Conservation (phyloP, 2,888 invertebrate species). For the Malthinus seriepunctatus region DNA sequence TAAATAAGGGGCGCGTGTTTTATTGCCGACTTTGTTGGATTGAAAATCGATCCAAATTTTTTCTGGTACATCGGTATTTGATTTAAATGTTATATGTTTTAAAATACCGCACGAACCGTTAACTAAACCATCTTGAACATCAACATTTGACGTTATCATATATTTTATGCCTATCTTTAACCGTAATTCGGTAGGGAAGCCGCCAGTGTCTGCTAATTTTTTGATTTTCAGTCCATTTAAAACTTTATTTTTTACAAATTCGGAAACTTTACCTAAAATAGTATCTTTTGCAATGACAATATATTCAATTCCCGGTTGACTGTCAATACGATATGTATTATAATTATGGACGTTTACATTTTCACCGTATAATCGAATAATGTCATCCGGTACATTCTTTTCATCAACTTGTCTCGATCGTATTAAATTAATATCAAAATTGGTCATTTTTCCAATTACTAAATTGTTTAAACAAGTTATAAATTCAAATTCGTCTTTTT, state of each 20-base stretch:
- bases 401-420: not conserved
- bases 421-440: not conserved
- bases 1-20: not conserved
- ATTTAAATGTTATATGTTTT: not conserved
- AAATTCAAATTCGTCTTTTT: not conserved
- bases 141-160: not conserved
- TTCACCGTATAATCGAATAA: not conserved
- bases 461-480: not conserved
- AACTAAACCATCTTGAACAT: not conserved
- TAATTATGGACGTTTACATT: not conserved
- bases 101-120: not conserved
- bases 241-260: not conserved
- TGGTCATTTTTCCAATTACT: not conserved
- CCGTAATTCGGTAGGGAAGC: not conserved
- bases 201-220: not conserved
- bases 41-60: not conserved
- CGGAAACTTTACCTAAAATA: not conserved
- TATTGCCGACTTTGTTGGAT: not conserved
- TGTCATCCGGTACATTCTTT: not conserved
- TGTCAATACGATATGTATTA: not conserved
- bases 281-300: not conserved
- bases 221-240: not conserved
- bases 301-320: not conserved
- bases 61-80: not conserved
- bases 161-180: not conserved